phyloP scores from a whole-genome alignment of 2,797 vertebrate species.

The Sebastes iracundus region DNA sequence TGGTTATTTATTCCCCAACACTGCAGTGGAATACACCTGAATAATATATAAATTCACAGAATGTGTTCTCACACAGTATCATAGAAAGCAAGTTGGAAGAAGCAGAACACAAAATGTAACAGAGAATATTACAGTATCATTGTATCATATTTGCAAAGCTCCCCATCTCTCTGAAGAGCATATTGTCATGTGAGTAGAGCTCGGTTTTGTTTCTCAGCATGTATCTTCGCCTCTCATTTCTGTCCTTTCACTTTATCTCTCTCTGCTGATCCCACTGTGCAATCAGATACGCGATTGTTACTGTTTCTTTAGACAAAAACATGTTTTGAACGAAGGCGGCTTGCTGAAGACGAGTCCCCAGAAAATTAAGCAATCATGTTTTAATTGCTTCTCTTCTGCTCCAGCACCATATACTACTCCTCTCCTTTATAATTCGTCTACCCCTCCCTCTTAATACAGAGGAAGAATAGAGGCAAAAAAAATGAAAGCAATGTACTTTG shows the following conservation, averaged over 20 bases:
- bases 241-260: constrained; percentile 53
- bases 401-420: neutral
- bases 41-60: neutral
- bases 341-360: constrained; percentile 40
- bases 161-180: constrained; percentile 45
- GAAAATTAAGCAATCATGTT: constrained; percentile 64
- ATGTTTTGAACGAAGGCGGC: constrained; percentile 40
- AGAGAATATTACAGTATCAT: constrained; percentile 34
- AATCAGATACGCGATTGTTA: constrained; percentile 67
- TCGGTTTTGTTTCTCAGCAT: constrained; percentile 58
- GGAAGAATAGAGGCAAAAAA: constrained; percentile 10
- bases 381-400: constrained; percentile 65
- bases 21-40: neutral
- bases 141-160: constrained; percentile 45
- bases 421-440: constrained; percentile 30
- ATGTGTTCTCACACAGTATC: neutral
- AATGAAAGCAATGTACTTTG: constrained; percentile 37
- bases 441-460: constrained; percentile 27
- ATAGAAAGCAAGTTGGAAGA: constrained; percentile 1
- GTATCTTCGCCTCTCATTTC: constrained; percentile 54
- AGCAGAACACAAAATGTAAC: constrained; percentile 6
- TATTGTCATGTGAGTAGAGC: constrained; percentile 57
- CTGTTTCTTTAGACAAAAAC: constrained; percentile 59
- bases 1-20: neutral
- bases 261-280: constrained; percentile 58